Base-by-base conservation (phyloP, 2,797 vertebrate genomes). In the Scolopax bukidnonensis region DNA sequence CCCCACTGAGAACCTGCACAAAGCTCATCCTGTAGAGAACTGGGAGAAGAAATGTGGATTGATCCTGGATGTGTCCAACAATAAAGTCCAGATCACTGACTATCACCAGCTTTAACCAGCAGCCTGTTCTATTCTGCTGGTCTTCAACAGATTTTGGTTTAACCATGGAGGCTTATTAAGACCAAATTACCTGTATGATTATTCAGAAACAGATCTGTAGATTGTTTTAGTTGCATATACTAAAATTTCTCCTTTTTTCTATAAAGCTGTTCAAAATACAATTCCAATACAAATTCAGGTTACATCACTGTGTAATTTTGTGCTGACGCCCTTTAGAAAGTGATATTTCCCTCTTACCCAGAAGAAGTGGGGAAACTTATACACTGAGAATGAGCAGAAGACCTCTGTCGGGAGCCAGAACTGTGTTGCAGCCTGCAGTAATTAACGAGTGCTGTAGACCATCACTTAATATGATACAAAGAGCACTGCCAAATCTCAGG, bases 401-500 rank as follows among this genome's bases (percentile, higher is more conserved):
- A 93, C n/a, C 54, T 87, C 57, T 87, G 86, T 27, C 1, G 0
- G 86, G 74, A 95, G 88, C 70, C 93, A 92, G 84, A 83, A 16
- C 4, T 19, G 3, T 1, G 87, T 89, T 93, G 75, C 95, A 95
- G 86, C 60, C 93, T 24, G 40, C 88, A 93, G 93, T 82, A 95
- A 96, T 96, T 96, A 97, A 38, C 9, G 3, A 93, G 89, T 94
- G 95, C 93, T 94, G 86, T 54, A 96, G 95, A 96, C 92, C 93
- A 93, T 97, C 93, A 97, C 95, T 96, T 87, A 85, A 95, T 89
- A 85, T 30, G 84, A 89, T 85, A 87, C 84, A 80, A 83, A 83
- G 40, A 93, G 57, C 68, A 14, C 70, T 97, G 95, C 95, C 95
- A 97, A 95, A 93, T 94, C 92, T 94, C 93, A 95, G 93, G 92